Conservation (phyloP, 2,888 invertebrate genomes). For the Melinopterus prodromus region DNA sequence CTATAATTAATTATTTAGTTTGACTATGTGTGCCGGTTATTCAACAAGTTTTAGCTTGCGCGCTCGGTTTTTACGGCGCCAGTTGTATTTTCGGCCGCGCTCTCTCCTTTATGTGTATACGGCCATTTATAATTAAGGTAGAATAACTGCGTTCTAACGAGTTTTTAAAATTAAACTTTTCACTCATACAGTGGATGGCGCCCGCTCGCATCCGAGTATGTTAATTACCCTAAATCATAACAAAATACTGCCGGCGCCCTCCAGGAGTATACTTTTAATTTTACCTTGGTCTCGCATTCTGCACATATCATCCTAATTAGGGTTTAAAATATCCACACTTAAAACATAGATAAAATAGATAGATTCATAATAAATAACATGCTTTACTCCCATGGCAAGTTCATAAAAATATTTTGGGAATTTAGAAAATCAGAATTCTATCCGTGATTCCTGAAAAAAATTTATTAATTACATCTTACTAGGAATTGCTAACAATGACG, state of each 20-base stretch:
- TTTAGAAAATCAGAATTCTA: too few species aligned
- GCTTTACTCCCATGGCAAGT: too few species aligned
- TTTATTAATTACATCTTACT: too few species aligned
- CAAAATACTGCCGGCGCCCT: conserved; percentile 4
- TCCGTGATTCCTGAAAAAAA: too few species aligned
- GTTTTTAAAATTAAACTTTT: conserved; percentile 25
- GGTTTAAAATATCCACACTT: neutral
- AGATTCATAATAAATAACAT: too few species aligned
- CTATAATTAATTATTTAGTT: neutral
- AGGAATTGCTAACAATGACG: too few species aligned
- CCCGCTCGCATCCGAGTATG: conserved; percentile 10
- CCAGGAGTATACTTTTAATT: neutral
- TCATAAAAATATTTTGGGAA: too few species aligned
- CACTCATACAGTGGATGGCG: neutral
- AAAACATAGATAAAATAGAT: too few species aligned
- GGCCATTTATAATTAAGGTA: conserved; percentile 18
- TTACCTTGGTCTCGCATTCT: neutral
- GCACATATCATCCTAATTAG: neutral
- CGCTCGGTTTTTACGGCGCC: neutral
- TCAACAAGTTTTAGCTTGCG: conserved; percentile 10
- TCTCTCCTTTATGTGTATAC: conserved; percentile 14
- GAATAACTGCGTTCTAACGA: conserved; percentile 22
- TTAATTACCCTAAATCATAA: conserved; percentile 16
- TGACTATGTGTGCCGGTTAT: conserved; percentile 12
- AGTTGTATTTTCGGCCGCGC: neutral